Evolutionary conservation across 2,797 vertebrate genomes (phyloP).

Genomic region (Carcharodon carcharias): DNA sequence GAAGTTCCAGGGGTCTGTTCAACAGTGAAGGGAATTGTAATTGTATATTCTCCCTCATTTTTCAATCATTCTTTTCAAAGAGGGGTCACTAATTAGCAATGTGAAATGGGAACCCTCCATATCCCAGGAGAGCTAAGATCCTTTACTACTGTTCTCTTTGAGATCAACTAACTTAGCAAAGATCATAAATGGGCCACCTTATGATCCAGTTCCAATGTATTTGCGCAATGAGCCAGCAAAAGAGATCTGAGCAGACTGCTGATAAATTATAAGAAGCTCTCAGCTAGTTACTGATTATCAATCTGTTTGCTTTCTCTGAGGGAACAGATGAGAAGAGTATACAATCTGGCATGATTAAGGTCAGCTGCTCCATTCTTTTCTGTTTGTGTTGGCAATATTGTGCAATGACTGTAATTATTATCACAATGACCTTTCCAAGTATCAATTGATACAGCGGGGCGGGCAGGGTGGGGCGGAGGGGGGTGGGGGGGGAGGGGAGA

Average conservation of each 20-base stretch:
- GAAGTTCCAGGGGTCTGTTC: not conserved
- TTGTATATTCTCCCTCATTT: not conserved
- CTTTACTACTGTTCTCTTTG: not conserved
- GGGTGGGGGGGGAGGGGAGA: not conserved
- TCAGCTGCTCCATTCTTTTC: not conserved
- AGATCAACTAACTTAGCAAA: not conserved
- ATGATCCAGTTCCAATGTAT: not conserved
- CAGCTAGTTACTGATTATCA: constrained; percentile 5
- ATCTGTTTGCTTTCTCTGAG: constrained; percentile 15
- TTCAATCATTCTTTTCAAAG: not conserved
- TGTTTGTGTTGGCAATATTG: not conserved
- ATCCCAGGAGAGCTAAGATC: not conserved
- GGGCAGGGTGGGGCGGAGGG: too few relatives aligned
- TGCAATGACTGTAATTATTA: not conserved
- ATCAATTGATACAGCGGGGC: not conserved
- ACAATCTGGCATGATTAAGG: not conserved
- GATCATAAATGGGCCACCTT: not conserved
- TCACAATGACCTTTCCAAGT: not conserved
- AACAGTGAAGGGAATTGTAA: not conserved
- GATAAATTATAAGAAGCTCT: not conserved
- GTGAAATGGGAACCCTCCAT: not conserved
- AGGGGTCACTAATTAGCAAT: not conserved
- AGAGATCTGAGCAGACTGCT: not conserved
- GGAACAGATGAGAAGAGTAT: not conserved
- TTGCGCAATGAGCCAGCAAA: not conserved